Percentiles rank a stretch among this genome's conserved stretches.
These are phyloP conservation scores for Butastur rufipennis DNA, from an alignment of 2,113 vertebrate species.

Conservation along the genomic window DNA sequence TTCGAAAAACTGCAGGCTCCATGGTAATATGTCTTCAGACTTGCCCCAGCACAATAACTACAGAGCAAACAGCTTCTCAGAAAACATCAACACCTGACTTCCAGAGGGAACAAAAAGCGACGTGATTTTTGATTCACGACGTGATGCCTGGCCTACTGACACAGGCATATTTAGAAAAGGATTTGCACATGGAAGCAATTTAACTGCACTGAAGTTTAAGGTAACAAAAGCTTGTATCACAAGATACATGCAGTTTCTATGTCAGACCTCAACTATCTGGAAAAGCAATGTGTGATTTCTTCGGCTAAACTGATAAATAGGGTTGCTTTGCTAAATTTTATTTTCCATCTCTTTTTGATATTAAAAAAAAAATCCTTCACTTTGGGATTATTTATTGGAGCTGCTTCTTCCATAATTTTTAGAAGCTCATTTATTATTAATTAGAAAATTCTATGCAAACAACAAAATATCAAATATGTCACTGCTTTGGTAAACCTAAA, in stretches of 20 bases:
- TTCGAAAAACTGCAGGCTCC: background rate
- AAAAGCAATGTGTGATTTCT: background rate
- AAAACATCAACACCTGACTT: constrained; percentile 17
- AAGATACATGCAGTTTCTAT: background rate
- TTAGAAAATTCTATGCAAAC: background rate
- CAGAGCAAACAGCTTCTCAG: background rate
- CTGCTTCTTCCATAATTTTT: background rate
- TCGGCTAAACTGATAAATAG: background rate
- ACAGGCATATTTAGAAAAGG: background rate
- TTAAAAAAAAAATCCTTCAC: background rate
- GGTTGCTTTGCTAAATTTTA: background rate
- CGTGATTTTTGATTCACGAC: background rate
- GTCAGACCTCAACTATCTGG: background rate
- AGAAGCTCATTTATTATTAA: background rate
- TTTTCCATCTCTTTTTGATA: background rate
- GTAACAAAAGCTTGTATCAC: background rate
- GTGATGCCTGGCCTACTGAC: background rate
- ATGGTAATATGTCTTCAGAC: background rate
- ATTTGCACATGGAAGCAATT: background rate
- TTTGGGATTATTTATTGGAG: background rate
- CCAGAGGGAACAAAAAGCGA: background rate
- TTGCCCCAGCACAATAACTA: background rate
- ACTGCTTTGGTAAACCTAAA: background rate
- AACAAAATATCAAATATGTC: background rate
- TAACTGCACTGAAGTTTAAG: background rate